phyloP scores from a whole-genome alignment of 2,113 vertebrate genomes.

The Hippocampus abdominalis region DNA sequence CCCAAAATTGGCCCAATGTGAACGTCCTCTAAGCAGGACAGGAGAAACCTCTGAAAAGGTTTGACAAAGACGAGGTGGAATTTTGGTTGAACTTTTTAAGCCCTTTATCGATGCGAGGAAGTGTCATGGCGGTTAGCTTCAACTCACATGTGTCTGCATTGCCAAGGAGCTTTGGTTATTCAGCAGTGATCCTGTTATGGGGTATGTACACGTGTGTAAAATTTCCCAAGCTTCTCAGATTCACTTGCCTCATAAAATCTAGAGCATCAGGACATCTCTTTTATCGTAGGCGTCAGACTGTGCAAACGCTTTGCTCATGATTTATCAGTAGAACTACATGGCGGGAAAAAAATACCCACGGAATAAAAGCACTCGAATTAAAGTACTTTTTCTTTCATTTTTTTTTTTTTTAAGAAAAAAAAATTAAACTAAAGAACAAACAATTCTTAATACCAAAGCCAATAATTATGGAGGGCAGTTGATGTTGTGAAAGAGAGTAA shows the following conservation, averaged over 20 bases:
- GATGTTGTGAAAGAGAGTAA: too few relatives aligned
- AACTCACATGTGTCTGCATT: slow-evolving; percentile 9
- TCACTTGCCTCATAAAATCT: slow-evolving; percentile 11
- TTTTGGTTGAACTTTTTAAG: too few relatives aligned
- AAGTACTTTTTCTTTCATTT: too few relatives aligned
- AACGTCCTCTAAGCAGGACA: too few relatives aligned
- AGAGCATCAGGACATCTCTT: slow-evolving; percentile 17
- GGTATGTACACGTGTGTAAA: background rate
- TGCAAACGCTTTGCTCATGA: background rate
- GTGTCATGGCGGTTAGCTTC: too few relatives aligned
- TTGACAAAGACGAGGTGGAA: background rate
- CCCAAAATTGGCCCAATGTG: too few relatives aligned
- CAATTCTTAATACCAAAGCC: too few relatives aligned
- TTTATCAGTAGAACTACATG: background rate
- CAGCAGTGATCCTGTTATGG: slow-evolving; percentile 14
- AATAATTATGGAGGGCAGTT: too few relatives aligned
- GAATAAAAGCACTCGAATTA: too few relatives aligned
- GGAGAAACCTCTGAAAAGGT: background rate
- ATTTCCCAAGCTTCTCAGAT: slow-evolving; percentile 7
- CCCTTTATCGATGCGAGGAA: too few relatives aligned
- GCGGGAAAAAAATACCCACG: background rate
- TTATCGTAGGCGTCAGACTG: slow-evolving; percentile 26
- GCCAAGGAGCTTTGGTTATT: slow-evolving; percentile 28
- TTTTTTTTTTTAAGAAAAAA: too few relatives aligned
- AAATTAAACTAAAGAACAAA: too few relatives aligned